Conservation (phyloP, 2,888 invertebrate species). For the Kuschelorhynchus macadamiae region DNA sequence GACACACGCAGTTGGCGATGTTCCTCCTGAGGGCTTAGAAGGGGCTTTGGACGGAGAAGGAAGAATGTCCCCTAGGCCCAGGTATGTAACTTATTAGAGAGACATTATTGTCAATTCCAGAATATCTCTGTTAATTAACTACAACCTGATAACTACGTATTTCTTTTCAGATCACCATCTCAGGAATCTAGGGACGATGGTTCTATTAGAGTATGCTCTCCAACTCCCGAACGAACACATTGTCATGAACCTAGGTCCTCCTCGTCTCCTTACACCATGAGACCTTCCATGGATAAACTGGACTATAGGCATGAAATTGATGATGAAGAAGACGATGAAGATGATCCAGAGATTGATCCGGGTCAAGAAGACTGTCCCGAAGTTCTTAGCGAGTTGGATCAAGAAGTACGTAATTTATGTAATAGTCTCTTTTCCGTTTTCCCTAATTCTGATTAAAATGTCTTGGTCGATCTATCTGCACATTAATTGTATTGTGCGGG, state of each 20-base stretch:
- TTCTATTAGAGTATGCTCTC: constrained; percentile 69
- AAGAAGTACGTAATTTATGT: constrained; percentile 47
- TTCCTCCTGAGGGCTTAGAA: constrained; percentile 77
- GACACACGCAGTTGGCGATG: constrained; percentile 92
- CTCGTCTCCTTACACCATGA: constrained; percentile 78
- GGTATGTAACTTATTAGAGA: too few species aligned
- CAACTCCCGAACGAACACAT: constrained; percentile 76
- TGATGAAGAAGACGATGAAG: constrained; percentile 62
- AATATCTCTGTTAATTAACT: too few species aligned
- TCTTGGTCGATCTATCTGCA: too few species aligned
- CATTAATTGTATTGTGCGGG: too few species aligned
- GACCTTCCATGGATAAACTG: constrained; percentile 75
- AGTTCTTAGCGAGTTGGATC: constrained; percentile 49
- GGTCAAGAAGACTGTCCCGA: constrained; percentile 66
- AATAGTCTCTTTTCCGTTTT: too few species aligned
- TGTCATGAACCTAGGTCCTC: constrained; percentile 72
- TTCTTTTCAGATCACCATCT: constrained; percentile 60
- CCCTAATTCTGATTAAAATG: too few species aligned
- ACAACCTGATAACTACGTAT: neutral
- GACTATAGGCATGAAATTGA: constrained; percentile 58
- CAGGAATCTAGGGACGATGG: constrained; percentile 65
- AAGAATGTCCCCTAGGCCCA: constrained; percentile 62
- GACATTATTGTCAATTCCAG: too few species aligned
- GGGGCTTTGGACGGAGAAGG: constrained; percentile 71
- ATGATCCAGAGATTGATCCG: constrained; percentile 66